phyloP scores from a whole-genome alignment of 2,797 vertebrate genomes.

The Helarctos malayanus region DNA sequence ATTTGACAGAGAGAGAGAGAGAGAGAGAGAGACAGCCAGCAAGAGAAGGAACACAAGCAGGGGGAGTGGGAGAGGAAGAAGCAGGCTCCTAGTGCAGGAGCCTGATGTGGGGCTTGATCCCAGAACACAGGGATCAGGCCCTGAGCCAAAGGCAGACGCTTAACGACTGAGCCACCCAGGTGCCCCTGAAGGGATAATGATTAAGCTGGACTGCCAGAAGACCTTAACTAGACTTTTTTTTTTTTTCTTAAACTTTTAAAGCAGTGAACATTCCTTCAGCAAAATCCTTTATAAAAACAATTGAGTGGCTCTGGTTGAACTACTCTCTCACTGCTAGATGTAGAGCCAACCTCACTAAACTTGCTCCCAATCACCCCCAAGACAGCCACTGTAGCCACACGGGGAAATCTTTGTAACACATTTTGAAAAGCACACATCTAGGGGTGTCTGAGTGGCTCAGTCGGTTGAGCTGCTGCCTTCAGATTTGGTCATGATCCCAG shows the following conservation, averaged over 20 bases:
- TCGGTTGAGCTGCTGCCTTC: too few relatives aligned
- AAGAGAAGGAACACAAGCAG: too few relatives aligned
- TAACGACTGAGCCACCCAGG: too few relatives aligned
- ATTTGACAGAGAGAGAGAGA: too few relatives aligned
- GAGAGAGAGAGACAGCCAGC: too few relatives aligned
- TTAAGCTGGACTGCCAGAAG: not conserved
- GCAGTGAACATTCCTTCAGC: not conserved
- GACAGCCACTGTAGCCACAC: not conserved
- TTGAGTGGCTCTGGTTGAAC: not conserved
- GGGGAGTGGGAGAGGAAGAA: too few relatives aligned
- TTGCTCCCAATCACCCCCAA: not conserved
- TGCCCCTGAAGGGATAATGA: not conserved
- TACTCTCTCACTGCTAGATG: not conserved
- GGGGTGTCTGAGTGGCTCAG: too few relatives aligned
- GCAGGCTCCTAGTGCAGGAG: too few relatives aligned
- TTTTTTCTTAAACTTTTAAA: not conserved
- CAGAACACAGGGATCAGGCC: too few relatives aligned
- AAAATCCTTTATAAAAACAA: constrained; percentile 50
- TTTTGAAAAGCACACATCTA: not conserved
- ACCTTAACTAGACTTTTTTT: not conserved
- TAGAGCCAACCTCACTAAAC: not conserved
- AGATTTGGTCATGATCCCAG: too few relatives aligned
- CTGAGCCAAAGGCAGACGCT: too few relatives aligned
- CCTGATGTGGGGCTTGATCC: too few relatives aligned
- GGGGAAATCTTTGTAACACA: not conserved